A percentile compares a stretch with the other conserved stretches of the same genome.
Evolutionary conservation across 2,113 vertebrate genomes (phyloP).

Genomic region (Fukomys damarensis): DNA sequence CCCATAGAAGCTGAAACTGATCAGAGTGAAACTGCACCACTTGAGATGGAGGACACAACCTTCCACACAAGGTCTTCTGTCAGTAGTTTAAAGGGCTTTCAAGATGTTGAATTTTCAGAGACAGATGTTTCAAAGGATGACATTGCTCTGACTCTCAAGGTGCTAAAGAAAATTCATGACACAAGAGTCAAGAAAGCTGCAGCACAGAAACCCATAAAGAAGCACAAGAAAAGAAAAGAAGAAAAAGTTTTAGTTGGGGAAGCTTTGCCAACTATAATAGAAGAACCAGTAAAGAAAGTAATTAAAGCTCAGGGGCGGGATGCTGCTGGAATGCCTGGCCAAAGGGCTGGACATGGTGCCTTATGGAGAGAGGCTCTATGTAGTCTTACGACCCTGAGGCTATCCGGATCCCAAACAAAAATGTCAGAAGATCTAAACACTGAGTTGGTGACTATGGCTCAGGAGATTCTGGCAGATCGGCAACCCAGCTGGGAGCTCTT

Average conservation of each 20-base stretch:
- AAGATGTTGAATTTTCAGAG: constrained; percentile 36
- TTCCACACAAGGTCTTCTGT: not conserved
- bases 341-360: not conserved
- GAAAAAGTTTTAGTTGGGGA: not conserved
- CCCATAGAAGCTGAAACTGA: not conserved
- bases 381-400: constrained; percentile 75
- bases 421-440: constrained; percentile 44
- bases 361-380: constrained; percentile 77
- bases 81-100: not conserved
- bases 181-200: constrained; percentile 53
- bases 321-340: not conserved
- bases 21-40: not conserved
- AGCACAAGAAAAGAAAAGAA: not conserved
- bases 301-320: not conserved
- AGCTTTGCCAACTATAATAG: not conserved
- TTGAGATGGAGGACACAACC: not conserved
- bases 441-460: constrained; percentile 68
- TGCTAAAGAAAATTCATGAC: constrained; percentile 24
- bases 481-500: constrained; percentile 76
- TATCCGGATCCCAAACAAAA: constrained; percentile 59
- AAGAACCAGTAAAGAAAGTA: not conserved
- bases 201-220: not conserved
- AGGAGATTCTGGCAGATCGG: constrained; percentile 27
- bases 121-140: constrained; percentile 22
- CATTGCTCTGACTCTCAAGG: not conserved